Percentiles rank a stretch among this genome's conserved stretches.
phyloP scores from a whole-genome alignment of 2,113 vertebrate species.

The Scolopax mira region DNA sequence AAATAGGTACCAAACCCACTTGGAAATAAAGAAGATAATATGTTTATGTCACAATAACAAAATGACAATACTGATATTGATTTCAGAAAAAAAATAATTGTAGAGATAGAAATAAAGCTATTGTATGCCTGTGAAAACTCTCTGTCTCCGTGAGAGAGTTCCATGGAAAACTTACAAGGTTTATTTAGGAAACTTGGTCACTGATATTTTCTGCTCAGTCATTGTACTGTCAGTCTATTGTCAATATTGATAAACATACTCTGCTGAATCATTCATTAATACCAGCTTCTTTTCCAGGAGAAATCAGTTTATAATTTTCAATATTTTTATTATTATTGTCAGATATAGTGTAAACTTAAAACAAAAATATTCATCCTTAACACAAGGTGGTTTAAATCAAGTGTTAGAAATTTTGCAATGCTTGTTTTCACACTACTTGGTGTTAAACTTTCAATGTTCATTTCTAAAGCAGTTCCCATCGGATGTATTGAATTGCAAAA shows the following conservation, averaged over 20 bases:
- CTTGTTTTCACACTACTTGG: background rate
- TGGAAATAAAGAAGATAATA: background rate
- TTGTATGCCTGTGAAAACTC: background rate
- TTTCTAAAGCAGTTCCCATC: slow-evolving; percentile 10
- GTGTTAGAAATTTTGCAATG: background rate
- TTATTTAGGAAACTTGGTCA: background rate
- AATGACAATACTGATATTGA: background rate
- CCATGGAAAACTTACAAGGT: background rate
- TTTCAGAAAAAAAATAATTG: background rate
- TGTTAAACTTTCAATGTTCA: background rate
- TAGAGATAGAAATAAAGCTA: background rate
- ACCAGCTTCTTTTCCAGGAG: background rate
- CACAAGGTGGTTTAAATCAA: background rate
- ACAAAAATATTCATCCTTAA: background rate
- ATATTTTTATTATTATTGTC: background rate
- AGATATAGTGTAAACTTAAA: background rate
- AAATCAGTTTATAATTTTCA: background rate
- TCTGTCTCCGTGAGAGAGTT: background rate
- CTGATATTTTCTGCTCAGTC: background rate
- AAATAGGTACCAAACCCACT: background rate
- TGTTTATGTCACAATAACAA: background rate
- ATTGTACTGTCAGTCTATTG: background rate
- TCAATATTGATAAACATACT: background rate
- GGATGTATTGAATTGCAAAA: slow-evolving; percentile 11
- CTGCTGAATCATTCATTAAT: background rate